Evolutionary conservation across 2,797 vertebrate species (phyloP), one percentile per base, ranked within the genome.

Genomic region (Sciurus vulgaris): DNA sequence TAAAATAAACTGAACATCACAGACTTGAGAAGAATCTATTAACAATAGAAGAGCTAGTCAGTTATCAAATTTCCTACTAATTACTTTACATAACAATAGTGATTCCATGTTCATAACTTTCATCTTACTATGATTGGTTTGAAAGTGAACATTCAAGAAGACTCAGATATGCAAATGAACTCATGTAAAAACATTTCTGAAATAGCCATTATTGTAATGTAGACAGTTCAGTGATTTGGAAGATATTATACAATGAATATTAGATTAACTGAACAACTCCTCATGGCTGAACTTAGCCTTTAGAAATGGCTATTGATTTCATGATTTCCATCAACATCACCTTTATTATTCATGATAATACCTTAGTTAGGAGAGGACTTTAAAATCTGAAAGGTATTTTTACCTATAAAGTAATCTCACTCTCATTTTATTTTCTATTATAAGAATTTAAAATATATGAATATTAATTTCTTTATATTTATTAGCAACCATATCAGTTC

Each of bases 1-100:
- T 96, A 95, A 98, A 95, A 95, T 94, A 97, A 96, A 91, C 0
- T 0, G 92, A 97, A 96, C 12, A 93, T 96, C 97, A 93, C 1
- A 90, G 30, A 84, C 65, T 93, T 92, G 59, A 69, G 9, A n/a
- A 96, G 82, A 97, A 65, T 35, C 51, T 88, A 86, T 91, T 96
- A 96, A 96, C 97, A 98, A 89, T 41, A 7, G 22, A 87, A 96
- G 73, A 18, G 17, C 7, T 96, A 93, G 73, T 49, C 82, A 95
- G 33, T 89, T 96, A 93, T 63, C 54, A 96, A 96, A 69, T 76
- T 91, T 91, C 82, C 17, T 38, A 65, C 41, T 94, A 96, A 86
- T 96, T 96, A 38, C 38, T 38, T 38, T 38, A 87, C n/a, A 95
- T 92, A 84, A 84, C 69, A 96, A 94, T 51, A 95, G 47, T 33